Conservation (phyloP, 2,888 invertebrate genomes). For the Alloplasta piceator region DNA sequence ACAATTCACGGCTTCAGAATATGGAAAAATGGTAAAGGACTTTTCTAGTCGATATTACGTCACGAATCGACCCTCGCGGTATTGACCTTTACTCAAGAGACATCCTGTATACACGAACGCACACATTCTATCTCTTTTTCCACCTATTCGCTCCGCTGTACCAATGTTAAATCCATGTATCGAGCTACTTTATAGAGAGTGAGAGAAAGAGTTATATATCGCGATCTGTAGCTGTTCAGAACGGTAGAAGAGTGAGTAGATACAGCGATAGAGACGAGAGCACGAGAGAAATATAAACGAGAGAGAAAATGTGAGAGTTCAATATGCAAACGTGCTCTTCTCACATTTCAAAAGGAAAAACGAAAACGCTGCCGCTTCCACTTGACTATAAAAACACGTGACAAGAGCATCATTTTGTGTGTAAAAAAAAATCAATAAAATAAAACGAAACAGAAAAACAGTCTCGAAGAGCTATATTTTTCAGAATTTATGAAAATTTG, state of each 20-base stretch:
- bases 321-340: constrained; percentile 54
- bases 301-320: constrained; percentile 1
- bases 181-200: constrained; percentile 26
- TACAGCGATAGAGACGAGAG: background rate
- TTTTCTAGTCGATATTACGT: too few relatives aligned
- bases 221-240: constrained; percentile 45
- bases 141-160: constrained; percentile 20
- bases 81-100: too few relatives aligned
- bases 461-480: too few relatives aligned
- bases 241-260: too few relatives aligned
- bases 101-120: background rate
- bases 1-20: too few relatives aligned
- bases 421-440: background rate
- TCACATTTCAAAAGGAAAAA: constrained; percentile 47
- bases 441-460: too few relatives aligned
- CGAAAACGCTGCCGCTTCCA: constrained; percentile 16
- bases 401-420: background rate
- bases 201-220: constrained; percentile 15
- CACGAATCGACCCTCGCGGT: too few relatives aligned
- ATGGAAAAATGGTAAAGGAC: too few relatives aligned
- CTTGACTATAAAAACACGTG: constrained; percentile 24
- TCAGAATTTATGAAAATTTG: too few relatives aligned
- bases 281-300: background rate
- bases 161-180: constrained; percentile 62
- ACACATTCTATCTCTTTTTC: background rate